Evolutionary conservation across 2,888 invertebrate species (phyloP), one percentile per base, ranked within the genome.

Genomic region (Cantharis nigra): DNA sequence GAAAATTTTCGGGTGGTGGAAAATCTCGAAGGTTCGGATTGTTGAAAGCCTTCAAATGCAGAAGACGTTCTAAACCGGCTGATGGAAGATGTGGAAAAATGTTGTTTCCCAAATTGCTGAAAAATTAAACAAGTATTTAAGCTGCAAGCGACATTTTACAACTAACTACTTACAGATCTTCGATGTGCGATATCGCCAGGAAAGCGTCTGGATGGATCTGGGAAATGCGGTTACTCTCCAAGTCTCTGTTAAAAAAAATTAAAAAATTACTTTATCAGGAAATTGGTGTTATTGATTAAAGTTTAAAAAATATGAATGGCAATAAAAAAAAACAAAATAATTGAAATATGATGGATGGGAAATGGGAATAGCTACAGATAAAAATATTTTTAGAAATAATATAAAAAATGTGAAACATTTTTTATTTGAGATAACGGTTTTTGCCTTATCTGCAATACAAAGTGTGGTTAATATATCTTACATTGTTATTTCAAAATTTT

Each of bases 31-130:
- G 90, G 82, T 94, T 92, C 0, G 96, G 96, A 90, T 98, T 98
- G 89, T 97, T 97, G 90, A 96, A 97, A 30, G 96, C 96, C 89
- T 97, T 97, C 82, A 98, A 91, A 85, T 96, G 96, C 65, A 95
- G 90, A 76, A 98, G 90, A 2, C 92, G 92, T 83, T 94, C 92
- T 80, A 98, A 90, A 0, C 98, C 98, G 74, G 91, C 91, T 69
- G 95, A 92, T 67, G 98, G 98, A 83, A 98, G 90, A 80, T 90
- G 90, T 11, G 96, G 92, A 89, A 98, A 97, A 75, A 93, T 89
- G 88, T 98, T 98, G 89, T 97, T 95, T 63, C 96, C 97, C 82
- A 98, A 91, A 90, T 98, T 98, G 84, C 97, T 97, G 89, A 13
- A 88, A 85, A 75, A 76, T 64, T n/a, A n/a, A n/a, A 23, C 5